Base-by-base conservation (phyloP, 2,113 vertebrate species). In the Crotalus helleri region DNA sequence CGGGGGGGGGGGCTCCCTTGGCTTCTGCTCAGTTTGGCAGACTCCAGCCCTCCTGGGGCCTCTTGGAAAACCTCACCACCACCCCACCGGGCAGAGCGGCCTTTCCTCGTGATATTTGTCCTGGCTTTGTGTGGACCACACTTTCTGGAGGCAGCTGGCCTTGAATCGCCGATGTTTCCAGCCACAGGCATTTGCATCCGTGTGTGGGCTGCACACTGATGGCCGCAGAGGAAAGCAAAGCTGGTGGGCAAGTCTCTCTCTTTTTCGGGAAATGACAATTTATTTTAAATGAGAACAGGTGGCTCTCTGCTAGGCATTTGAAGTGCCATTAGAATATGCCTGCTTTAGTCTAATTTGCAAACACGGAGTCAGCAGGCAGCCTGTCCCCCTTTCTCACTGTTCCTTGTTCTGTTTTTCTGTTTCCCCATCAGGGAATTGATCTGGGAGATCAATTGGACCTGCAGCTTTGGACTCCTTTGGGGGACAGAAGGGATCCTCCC, bases 251-350 rank as follows among this genome's bases (percentile, higher is more conserved):
- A 53, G 0, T 23, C 0, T 2, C 0, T 0, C n/a, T 0, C 58
- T 39, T 4, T 46, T 21, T 46, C 3, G 3, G 13, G 23, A 0
- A 9, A 69, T 69, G 57, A 0, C 0, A 5, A 61, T 93, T 85
- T 4, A 19, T 39, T 85, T 33, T 85, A 81, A 88, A 69, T 2
- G 21, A 55, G 44, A 88, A 64, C 61, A 24, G 26, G 0, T 87
- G 89, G 89, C n/a, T 64, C 0, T 0, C 23, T 7, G 0, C 0
- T 9, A 0, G 13, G 4, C 0, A 0, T 3, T 51, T 85, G 2
- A 44, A 89, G 11, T 24, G 0, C 0, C 29, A 58, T 87, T 0
- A 46, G 91, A 91, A n/a, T 0, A 58, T 69, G 39, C 24, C 92
- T 53, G 69, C 64, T 85, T 92, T n/a, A 33, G 54, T 33, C 19